phyloP scores from a whole-genome alignment of 2,113 vertebrate species.

The Cynoglossus semilaevis region DNA sequence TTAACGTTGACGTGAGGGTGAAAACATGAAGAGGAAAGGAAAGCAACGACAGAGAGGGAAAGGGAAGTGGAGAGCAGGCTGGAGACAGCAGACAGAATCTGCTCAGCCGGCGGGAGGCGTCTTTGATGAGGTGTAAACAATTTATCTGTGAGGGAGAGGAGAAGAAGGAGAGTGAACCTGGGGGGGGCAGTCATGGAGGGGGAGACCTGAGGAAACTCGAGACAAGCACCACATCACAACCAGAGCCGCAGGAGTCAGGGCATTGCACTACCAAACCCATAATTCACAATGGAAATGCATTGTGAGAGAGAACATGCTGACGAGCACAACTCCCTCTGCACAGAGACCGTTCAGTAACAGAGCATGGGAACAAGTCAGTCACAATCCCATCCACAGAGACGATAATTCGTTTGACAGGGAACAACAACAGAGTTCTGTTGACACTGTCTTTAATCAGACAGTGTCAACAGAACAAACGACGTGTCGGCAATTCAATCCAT shows the following conservation, averaged over 20 bases:
- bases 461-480: background rate
- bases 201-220: slow-evolving; percentile 20
- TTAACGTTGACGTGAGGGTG: slow-evolving; percentile 63
- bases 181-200: slow-evolving; percentile 33
- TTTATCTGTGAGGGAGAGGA: slow-evolving; percentile 91
- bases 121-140: slow-evolving; percentile 91
- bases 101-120: slow-evolving; percentile 84
- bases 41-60: slow-evolving; percentile 68
- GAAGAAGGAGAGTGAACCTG: slow-evolving; percentile 73
- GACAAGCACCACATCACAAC: slow-evolving; percentile 29
- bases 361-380: background rate
- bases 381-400: background rate
- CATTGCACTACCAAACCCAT: slow-evolving; percentile 30
- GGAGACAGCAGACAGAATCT: slow-evolving; percentile 79
- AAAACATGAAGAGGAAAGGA: slow-evolving; percentile 66
- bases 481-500: slow-evolving; percentile 56
- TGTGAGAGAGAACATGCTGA: slow-evolving; percentile 7
- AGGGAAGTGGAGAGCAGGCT: slow-evolving; percentile 76
- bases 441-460: slow-evolving; percentile 3
- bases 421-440: slow-evolving; percentile 13
- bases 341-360: background rate
- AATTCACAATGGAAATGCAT: slow-evolving; percentile 36
- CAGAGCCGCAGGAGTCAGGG: slow-evolving; percentile 26
- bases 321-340: slow-evolving; percentile 11
- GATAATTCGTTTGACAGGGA: slow-evolving; percentile 13